phyloP scores from a whole-genome alignment of 2,797 vertebrate genomes.

The Halcyon leucocephala region DNA sequence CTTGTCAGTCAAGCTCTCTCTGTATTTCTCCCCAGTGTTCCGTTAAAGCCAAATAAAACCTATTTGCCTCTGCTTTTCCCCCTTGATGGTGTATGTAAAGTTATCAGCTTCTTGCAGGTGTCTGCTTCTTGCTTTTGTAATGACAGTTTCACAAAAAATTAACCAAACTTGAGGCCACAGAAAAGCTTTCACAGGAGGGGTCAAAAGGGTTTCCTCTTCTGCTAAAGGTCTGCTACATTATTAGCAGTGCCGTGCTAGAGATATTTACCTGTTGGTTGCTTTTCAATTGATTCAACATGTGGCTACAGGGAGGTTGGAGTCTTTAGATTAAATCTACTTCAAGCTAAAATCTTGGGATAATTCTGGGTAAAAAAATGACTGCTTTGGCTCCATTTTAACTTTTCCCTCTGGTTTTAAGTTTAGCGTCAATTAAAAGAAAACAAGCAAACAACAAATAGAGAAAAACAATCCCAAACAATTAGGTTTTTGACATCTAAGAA shows the following conservation, averaged over 20 bases:
- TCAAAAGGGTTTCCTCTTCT: slow-evolving; percentile 68
- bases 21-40: slow-evolving; percentile 49
- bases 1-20: slow-evolving; percentile 32
- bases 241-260: slow-evolving; percentile 53
- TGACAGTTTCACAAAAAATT: slow-evolving; percentile 12
- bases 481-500: slow-evolving; percentile 48
- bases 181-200: slow-evolving; percentile 57
- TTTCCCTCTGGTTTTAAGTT: slow-evolving; percentile 3
- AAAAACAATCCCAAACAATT: not conserved
- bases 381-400: not conserved
- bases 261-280: slow-evolving; percentile 72
- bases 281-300: slow-evolving; percentile 72
- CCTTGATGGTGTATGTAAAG: slow-evolving; percentile 48
- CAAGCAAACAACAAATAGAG: slow-evolving; percentile 14
- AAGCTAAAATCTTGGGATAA: slow-evolving; percentile 18
- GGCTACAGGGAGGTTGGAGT: slow-evolving; percentile 27
- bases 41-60: slow-evolving; percentile 50
- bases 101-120: slow-evolving; percentile 64
- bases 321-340: slow-evolving; percentile 29
- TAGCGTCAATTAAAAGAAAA: slow-evolving; percentile 5
- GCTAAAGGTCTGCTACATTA: slow-evolving; percentile 49
- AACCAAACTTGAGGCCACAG: slow-evolving; percentile 19
- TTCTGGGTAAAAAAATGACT: not conserved
- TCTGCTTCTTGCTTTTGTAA: slow-evolving; percentile 60
- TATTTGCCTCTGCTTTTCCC: slow-evolving; percentile 55